Conservation (phyloP, 2,113 vertebrate genomes). For the Stigmatopora nigra region DNA sequence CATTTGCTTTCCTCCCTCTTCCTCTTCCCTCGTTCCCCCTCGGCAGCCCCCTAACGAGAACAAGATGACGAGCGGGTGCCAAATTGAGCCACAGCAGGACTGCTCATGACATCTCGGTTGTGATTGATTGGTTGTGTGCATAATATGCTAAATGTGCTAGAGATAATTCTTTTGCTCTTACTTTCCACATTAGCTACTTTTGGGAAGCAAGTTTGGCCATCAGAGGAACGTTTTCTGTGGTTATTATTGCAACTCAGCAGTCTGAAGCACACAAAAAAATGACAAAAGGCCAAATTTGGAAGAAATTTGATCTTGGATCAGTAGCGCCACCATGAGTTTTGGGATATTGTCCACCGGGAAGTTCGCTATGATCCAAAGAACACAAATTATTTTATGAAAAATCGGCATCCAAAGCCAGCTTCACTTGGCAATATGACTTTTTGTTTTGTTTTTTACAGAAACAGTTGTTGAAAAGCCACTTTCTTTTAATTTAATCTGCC, state of each 20-base stretch:
- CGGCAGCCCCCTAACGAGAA: slow-evolving; percentile 53
- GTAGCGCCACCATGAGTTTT: neutral
- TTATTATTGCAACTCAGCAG: slow-evolving; percentile 4
- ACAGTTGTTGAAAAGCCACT: neutral
- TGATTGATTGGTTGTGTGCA: neutral
- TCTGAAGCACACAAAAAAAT: neutral
- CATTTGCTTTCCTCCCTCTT: slow-evolving; percentile 13
- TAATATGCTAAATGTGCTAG: neutral
- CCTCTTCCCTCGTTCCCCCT: slow-evolving; percentile 17
- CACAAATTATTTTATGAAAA: neutral
- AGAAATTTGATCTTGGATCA: neutral
- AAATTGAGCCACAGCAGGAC: slow-evolving; percentile 27
- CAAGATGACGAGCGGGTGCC: slow-evolving; percentile 50
- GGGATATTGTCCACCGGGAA: neutral
- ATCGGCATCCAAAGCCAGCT: neutral
- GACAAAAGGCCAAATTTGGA: neutral
- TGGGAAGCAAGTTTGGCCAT: neutral
- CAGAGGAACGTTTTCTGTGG: neutral
- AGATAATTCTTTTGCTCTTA: neutral
- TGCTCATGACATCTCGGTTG: slow-evolving; percentile 3
- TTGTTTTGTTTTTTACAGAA: neutral
- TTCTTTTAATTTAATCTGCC: neutral
- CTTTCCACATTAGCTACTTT: neutral
- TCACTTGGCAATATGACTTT: neutral
- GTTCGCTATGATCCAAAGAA: neutral